Evolutionary conservation across 2,888 invertebrate genomes (phyloP).

Genomic region (Hypercompe scribonia): DNA sequence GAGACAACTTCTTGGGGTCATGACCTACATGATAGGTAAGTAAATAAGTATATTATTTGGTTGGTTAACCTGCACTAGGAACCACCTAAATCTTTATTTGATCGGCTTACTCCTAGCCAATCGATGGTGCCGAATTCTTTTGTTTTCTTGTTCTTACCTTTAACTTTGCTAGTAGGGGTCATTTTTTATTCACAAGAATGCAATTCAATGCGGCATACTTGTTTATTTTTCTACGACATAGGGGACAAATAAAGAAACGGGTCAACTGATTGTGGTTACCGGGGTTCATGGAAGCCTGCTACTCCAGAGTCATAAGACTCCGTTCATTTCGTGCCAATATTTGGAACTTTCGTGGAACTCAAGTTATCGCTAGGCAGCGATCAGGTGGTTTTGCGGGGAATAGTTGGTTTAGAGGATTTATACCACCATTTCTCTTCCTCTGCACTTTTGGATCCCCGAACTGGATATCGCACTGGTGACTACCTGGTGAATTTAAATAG

Average conservation of each 20-base stretch:
- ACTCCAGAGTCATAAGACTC: too few relatives aligned
- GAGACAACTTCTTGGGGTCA: conserved; percentile 37
- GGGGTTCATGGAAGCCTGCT: neutral
- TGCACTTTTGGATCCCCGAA: too few relatives aligned
- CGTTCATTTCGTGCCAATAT: too few relatives aligned
- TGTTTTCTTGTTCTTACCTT: neutral
- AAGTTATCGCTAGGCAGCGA: too few relatives aligned
- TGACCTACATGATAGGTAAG: conserved; percentile 49
- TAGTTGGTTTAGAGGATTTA: too few relatives aligned
- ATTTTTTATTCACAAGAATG: neutral
- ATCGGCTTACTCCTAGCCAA: neutral
- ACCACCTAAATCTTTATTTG: conserved; percentile 3
- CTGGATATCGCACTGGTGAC: too few relatives aligned
- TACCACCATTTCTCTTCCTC: too few relatives aligned
- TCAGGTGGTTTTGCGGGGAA: too few relatives aligned
- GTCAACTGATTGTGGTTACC: neutral
- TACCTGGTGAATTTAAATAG: too few relatives aligned
- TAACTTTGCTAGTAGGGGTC: neutral
- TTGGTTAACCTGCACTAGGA: neutral
- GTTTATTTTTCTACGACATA: conserved; percentile 48
- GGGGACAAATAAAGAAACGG: neutral
- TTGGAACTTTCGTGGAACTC: too few relatives aligned
- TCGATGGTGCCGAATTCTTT: neutral
- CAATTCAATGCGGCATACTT: conserved; percentile 29
- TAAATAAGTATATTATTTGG: conserved; percentile 18